Percentiles rank a stretch among this genome's conserved stretches.
phyloP scores from a whole-genome alignment of 2,797 vertebrate species.

The Alcedo quadribrachys region DNA sequence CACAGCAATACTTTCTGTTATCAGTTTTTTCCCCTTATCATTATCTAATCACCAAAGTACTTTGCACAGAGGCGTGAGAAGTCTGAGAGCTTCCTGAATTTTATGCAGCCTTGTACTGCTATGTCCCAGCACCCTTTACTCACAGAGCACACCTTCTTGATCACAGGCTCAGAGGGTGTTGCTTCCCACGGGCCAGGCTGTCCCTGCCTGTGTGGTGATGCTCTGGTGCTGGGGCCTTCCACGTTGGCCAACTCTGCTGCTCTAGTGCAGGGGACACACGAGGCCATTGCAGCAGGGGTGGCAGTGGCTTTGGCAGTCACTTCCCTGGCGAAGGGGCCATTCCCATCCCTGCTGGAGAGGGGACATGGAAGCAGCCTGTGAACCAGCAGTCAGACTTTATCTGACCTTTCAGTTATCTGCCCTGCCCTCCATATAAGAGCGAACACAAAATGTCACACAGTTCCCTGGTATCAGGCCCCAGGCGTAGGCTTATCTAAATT shows the following conservation, averaged over 20 bases:
- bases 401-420: slow-evolving; percentile 13
- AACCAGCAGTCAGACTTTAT: not conserved
- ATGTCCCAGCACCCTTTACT: not conserved
- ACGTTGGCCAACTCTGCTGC: not conserved
- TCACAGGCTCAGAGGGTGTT: accelerated
- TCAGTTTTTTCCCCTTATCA: not conserved
- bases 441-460: not conserved
- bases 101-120: not conserved
- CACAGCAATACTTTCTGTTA: not conserved
- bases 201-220: accelerated
- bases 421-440: not conserved
- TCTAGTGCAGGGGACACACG: accelerated
- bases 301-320: not conserved
- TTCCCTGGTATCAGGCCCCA: not conserved
- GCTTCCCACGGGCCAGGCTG: accelerated
- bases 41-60: not conserved
- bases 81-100: not conserved
- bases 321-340: not conserved
- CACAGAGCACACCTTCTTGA: not conserved
- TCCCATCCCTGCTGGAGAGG: not conserved
- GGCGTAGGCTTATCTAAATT: not conserved
- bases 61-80: not conserved
- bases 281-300: not conserved
- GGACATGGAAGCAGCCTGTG: not conserved
- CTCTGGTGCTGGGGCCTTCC: not conserved